Percentiles rank a stretch among this genome's conserved stretches.
Conservation (phyloP, 2,888 invertebrate genomes). For the Morinoia aosen region DNA sequence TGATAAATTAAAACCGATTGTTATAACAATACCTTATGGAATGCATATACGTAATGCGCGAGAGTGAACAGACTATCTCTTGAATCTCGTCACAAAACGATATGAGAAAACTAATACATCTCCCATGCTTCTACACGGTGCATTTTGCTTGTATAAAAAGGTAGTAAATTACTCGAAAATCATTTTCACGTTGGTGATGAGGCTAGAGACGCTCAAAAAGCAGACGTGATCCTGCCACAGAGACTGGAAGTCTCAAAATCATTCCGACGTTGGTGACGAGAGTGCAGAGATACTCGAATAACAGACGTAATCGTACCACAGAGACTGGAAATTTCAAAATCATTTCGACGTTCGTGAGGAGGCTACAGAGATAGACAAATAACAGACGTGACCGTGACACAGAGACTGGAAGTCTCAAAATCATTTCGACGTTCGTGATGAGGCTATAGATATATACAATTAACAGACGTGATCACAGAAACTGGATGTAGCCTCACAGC, state of each 20-base stretch:
- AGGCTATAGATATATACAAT: background rate
- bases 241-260: background rate
- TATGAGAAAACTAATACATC: no score
- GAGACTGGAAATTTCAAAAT: no score
- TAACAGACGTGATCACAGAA: background rate
- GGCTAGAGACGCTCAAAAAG: background rate
- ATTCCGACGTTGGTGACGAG: background rate
- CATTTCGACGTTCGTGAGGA: background rate
- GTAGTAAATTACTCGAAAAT: no score
- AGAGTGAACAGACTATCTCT: no score
- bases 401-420: background rate
- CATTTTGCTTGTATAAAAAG: no score
- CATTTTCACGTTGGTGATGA: background rate
- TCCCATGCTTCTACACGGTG: no score
- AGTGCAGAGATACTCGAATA: background rate
- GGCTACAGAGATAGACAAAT: background rate
- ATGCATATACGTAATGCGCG: no score
- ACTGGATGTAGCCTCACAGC: no score
- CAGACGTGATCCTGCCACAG: no score
- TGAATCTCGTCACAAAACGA: no score
- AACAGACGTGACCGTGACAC: background rate
- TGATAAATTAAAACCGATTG: no score
- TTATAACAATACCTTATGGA: no score
- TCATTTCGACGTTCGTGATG: background rate
- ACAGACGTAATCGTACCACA: background rate